phyloP scores from a whole-genome alignment of 2,113 vertebrate genomes.

The Pavo muticus region DNA sequence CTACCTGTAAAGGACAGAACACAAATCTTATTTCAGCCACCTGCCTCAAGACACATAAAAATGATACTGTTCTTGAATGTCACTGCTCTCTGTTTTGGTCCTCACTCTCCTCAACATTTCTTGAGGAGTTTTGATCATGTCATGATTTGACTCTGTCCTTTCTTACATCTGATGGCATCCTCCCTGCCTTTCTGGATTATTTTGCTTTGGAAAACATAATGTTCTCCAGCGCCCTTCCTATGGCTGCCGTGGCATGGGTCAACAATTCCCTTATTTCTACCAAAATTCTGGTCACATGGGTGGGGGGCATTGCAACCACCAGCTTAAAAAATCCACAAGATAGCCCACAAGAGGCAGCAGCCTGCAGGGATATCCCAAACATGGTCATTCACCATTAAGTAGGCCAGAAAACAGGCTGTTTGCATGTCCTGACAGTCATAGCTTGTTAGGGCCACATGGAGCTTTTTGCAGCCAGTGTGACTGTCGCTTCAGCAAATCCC shows the following conservation, averaged over 20 bases:
- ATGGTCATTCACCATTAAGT: not conserved
- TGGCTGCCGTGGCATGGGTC: fast-evolving
- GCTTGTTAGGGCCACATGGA: not conserved
- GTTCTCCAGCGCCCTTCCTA: not conserved
- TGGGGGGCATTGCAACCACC: not conserved
- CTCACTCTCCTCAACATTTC: not conserved
- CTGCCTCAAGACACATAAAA: not conserved
- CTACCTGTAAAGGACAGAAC: not conserved
- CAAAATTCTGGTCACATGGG: not conserved
- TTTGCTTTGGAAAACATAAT: not conserved
- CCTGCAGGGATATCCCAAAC: not conserved
- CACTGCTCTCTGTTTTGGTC: not conserved
- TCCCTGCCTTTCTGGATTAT: not conserved
- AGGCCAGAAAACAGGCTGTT: not conserved
- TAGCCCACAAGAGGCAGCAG: not conserved
- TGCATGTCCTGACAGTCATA: not conserved
- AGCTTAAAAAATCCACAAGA: not conserved
- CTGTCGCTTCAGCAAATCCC: not conserved
- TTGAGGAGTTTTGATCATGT: not conserved
- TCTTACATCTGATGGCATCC: not conserved
- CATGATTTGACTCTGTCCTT: not conserved
- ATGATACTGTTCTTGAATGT: fast-evolving
- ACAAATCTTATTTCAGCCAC: not conserved
- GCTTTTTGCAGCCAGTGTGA: not conserved
- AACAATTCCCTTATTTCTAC: not conserved